Conservation (phyloP, 2,113 vertebrate species). For the Dendrocopos noguchii region DNA sequence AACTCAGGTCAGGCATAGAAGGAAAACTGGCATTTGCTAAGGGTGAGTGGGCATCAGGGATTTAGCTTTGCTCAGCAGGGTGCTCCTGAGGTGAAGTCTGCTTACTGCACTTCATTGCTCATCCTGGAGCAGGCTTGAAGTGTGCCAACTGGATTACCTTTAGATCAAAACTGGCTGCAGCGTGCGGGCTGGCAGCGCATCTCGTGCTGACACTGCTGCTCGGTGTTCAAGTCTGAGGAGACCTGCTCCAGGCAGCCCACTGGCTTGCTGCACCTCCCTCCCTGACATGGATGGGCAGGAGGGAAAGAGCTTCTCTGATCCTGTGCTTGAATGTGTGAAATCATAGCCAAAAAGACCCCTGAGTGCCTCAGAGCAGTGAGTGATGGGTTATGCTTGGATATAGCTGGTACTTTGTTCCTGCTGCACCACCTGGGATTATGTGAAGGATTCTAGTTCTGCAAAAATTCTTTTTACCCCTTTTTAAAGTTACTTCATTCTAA, state of each 20-base stretch:
- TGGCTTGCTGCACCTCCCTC: too few species aligned
- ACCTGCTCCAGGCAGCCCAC: neutral
- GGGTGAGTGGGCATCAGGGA: neutral
- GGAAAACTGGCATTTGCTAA: rapidly evolving
- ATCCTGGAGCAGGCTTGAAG: neutral
- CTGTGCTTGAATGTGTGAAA: neutral
- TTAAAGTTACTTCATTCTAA: neutral
- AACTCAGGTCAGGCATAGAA: neutral
- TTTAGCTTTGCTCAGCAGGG: neutral
- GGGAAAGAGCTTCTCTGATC: neutral
- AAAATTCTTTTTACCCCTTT: neutral
- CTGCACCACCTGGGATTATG: neutral
- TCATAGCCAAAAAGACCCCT: neutral
- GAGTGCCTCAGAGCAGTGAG: neutral
- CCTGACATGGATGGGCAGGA: neutral
- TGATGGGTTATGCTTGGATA: neutral
- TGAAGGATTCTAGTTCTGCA: neutral
- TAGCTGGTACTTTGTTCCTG: neutral
- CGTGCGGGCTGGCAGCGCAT: neutral
- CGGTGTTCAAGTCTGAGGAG: rapidly evolving
- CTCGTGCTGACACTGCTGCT: neutral
- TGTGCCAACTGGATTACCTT: neutral
- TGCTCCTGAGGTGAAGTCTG: neutral
- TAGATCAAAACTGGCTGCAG: neutral
- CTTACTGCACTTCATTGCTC: neutral